Conservation (phyloP, 2,113 vertebrate species). For the Dolichallabes microphthalmus region DNA sequence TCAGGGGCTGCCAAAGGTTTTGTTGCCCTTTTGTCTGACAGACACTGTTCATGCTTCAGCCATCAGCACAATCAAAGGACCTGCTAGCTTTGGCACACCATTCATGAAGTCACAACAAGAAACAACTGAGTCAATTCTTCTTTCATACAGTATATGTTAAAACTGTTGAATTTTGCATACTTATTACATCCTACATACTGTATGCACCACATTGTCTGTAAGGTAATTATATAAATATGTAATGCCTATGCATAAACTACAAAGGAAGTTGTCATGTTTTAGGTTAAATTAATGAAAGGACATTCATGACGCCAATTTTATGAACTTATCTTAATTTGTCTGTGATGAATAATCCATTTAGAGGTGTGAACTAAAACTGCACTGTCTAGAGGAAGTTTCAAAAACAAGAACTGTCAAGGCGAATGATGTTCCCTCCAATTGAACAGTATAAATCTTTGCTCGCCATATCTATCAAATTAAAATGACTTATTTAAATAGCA, state of each 20-base stretch:
- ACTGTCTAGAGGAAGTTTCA: neutral
- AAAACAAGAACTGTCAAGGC: neutral
- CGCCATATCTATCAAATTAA: neutral
- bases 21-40: constrained; percentile 9
- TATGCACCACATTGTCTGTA: neutral
- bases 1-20: neutral
- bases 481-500: neutral
- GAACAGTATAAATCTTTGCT: neutral
- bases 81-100: neutral
- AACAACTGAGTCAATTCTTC: neutral
- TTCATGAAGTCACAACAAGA: neutral
- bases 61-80: constrained; percentile 15
- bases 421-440: neutral
- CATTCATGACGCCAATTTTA: neutral
- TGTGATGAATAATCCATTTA: neutral
- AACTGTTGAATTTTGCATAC: neutral
- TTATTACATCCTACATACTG: neutral
- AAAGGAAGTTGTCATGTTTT: neutral
- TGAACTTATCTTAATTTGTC: neutral
- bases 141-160: neutral
- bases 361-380: neutral
- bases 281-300: neutral
- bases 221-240: neutral
- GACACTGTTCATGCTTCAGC: neutral
- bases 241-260: neutral